Conservation (phyloP, 2,113 vertebrate species). For the Canis aureus region DNA sequence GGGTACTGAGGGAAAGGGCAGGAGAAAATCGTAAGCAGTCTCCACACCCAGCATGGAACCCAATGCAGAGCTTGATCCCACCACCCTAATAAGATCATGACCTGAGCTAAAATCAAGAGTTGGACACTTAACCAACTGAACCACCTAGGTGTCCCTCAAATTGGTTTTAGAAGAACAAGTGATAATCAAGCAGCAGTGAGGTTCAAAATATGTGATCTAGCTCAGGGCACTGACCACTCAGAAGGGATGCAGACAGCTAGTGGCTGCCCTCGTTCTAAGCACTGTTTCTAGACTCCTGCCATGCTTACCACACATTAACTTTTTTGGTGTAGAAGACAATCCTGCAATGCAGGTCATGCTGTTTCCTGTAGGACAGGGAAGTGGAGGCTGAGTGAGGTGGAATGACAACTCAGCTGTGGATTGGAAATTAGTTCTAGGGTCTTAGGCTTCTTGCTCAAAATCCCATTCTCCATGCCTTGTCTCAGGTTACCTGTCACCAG, state of each 20-base stretch:
- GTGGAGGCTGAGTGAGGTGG: neutral
- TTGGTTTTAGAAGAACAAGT: neutral
- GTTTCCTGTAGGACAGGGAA: neutral
- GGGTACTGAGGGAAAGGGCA: neutral
- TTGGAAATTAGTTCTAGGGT: neutral
- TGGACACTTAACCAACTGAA: neutral
- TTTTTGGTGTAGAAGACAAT: neutral
- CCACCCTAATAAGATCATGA: neutral
- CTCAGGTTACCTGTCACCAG: neutral
- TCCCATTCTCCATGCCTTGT: neutral
- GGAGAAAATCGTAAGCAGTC: neutral
- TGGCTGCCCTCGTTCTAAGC: neutral
- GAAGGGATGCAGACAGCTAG: neutral
- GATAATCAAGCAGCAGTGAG: neutral
- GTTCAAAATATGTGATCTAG: neutral
- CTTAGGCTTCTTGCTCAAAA: neutral
- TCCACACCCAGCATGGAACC: neutral
- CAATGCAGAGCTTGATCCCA: too few species aligned
- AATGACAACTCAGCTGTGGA: neutral
- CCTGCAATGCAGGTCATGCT: neutral
- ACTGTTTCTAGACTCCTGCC: neutral
- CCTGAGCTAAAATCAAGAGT: neutral
- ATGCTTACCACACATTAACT: neutral
- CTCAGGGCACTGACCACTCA: neutral
- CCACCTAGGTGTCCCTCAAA: neutral